These are phyloP conservation scores for Chymomyza amoena DNA, from an alignment of 2,888 invertebrate species.

Conservation along the genomic window DNA sequence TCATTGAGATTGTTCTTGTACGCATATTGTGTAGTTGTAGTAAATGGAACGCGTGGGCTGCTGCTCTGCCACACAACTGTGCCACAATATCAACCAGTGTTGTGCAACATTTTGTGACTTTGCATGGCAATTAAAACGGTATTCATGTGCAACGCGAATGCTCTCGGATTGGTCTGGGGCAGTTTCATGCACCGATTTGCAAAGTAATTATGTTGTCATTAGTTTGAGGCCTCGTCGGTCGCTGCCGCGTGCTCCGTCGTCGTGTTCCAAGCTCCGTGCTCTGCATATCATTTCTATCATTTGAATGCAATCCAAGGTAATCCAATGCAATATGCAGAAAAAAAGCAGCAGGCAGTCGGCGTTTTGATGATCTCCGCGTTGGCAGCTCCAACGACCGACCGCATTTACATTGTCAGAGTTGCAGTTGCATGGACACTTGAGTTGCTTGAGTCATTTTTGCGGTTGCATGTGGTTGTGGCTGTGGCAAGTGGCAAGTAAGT, in stretches of 20 bases:
- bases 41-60: slow-evolving; percentile 51
- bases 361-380: not conserved
- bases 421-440: not conserved
- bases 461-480: not conserved
- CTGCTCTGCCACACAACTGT: slow-evolving; percentile 50
- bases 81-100: slow-evolving; percentile 36
- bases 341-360: not conserved
- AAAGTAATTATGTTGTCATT: slow-evolving; percentile 70
- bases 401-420: not conserved
- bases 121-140: slow-evolving; percentile 58
- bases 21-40: slow-evolving; percentile 43
- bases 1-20: slow-evolving; percentile 31
- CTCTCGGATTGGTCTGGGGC: not conserved
- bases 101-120: slow-evolving; percentile 19
- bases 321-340: not conserved
- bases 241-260: not conserved
- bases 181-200: slow-evolving; percentile 47
- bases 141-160: slow-evolving; percentile 29
- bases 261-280: not conserved
- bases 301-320: not conserved
- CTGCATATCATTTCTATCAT: slow-evolving; percentile 4
- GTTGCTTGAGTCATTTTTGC: not conserved
- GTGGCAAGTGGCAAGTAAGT: not conserved
- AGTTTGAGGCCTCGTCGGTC: slow-evolving; percentile 25
- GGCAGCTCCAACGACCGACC: not conserved